Conservation (phyloP, 2,888 invertebrate species). For the Drosophila borborema region DNA sequence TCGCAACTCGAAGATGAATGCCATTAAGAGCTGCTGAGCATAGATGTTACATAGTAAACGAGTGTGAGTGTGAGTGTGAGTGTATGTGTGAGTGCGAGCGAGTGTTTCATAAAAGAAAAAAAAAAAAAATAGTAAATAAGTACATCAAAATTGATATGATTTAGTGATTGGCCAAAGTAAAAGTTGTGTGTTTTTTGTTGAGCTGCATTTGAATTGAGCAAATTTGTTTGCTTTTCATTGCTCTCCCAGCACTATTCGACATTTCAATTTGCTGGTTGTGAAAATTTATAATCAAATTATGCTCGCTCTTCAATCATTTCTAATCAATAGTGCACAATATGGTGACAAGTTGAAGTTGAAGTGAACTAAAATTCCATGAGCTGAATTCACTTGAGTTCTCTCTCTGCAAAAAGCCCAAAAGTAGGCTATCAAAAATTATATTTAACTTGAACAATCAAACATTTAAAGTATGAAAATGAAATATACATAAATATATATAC, state of each 20-base stretch:
- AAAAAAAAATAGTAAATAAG: slow-evolving; percentile 31
- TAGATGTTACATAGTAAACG: slow-evolving; percentile 27
- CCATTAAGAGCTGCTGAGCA: slow-evolving; percentile 34
- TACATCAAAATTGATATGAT: background rate
- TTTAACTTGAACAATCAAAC: background rate
- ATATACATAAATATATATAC: background rate
- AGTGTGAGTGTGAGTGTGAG: slow-evolving; percentile 19
- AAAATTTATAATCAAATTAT: background rate
- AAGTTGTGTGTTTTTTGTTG: background rate
- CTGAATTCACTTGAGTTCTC: background rate
- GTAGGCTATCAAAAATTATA: background rate
- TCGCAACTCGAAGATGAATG: slow-evolving; percentile 40
- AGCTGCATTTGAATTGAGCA: background rate
- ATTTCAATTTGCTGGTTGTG: background rate
- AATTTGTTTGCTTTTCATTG: background rate
- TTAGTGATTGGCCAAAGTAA: background rate
- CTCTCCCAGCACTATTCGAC: too few species aligned
- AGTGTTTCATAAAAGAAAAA: background rate
- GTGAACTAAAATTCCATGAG: background rate
- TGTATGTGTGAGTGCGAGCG: background rate
- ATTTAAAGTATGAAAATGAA: background rate
- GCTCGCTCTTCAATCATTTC: background rate
- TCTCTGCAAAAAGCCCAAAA: background rate
- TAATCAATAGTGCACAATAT: slow-evolving; percentile 13
- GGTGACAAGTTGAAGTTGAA: background rate